Conservation (phyloP, 2,888 invertebrate species). For the Amphipyra tragopoginis region DNA sequence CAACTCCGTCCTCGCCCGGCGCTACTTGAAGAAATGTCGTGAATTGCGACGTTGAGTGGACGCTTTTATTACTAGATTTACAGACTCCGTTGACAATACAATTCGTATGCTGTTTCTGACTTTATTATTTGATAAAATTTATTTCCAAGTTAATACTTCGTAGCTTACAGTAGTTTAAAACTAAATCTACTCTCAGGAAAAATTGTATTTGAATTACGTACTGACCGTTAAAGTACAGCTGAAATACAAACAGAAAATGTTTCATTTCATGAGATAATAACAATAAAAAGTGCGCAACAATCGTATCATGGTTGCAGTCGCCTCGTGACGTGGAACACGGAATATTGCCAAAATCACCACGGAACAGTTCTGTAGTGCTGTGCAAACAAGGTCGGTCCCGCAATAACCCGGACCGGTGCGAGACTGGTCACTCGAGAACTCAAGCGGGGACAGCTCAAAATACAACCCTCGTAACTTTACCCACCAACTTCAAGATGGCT, state of each 20-base stretch:
- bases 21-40: slow-evolving; percentile 68
- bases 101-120: slow-evolving; percentile 53
- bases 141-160: slow-evolving; percentile 34
- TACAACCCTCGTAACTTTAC: slow-evolving; percentile 70
- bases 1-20: slow-evolving; percentile 58
- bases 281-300: slow-evolving; percentile 46
- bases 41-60: slow-evolving; percentile 72
- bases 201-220: slow-evolving; percentile 27
- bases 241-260: slow-evolving; percentile 42
- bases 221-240: slow-evolving; percentile 15
- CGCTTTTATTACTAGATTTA: slow-evolving; percentile 74
- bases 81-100: slow-evolving; percentile 64
- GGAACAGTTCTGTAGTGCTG: slow-evolving; percentile 81
- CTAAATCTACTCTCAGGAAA: slow-evolving; percentile 12
- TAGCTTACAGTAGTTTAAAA: slow-evolving; percentile 24
- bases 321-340: slow-evolving; percentile 60
- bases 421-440: slow-evolving; percentile 79
- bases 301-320: slow-evolving; percentile 29
- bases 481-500: slow-evolving; percentile 77
- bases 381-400: slow-evolving; percentile 79
- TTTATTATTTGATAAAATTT: slow-evolving; percentile 47
- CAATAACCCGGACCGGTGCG: slow-evolving; percentile 76
- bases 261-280: slow-evolving; percentile 45
- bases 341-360: slow-evolving; percentile 80
- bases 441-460: slow-evolving; percentile 75